Conservation (phyloP, 1,140 invertebrate species). For the Aphaenogaster ashmeadi region DNA sequence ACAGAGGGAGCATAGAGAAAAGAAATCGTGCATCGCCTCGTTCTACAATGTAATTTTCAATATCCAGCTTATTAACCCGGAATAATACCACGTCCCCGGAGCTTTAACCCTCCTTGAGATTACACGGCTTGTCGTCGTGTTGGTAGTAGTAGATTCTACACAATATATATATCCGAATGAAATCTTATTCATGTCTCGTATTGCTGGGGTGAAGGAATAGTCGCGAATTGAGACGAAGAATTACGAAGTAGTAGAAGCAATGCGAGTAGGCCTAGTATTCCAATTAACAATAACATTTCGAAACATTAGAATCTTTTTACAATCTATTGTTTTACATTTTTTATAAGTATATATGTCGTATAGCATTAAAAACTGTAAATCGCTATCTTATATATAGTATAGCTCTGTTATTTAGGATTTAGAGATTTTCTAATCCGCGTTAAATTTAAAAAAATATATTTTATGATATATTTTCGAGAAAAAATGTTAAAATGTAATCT, state of each 20-base stretch:
- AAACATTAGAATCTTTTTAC: not conserved
- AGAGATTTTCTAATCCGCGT: not conserved
- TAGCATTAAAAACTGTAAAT: not conserved
- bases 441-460: not conserved
- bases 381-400: not conserved
- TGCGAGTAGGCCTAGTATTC: not conserved
- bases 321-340: not conserved
- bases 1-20: not conserved
- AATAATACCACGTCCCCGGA: slow-evolving; percentile 77
- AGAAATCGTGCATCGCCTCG: not conserved
- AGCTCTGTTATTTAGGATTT: not conserved
- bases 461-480: not conserved
- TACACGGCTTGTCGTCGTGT: slow-evolving; percentile 61
- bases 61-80: slow-evolving; percentile 78
- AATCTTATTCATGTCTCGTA: slow-evolving; percentile 75
- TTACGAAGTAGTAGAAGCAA: slow-evolving; percentile 5
- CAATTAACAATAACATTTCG: slow-evolving; percentile 2
- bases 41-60: slow-evolving; percentile 73
- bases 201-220: slow-evolving; percentile 42
- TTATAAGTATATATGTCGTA: not conserved
- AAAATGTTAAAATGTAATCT: not conserved
- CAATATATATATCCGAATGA: slow-evolving; percentile 60
- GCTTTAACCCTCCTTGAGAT: slow-evolving; percentile 70
- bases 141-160: slow-evolving; percentile 53
- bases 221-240: slow-evolving; percentile 7